These are phyloP conservation scores for Mormyrops attenuatus DNA, from an alignment of 2,797 vertebrate genomes.

Conservation along the genomic window DNA sequence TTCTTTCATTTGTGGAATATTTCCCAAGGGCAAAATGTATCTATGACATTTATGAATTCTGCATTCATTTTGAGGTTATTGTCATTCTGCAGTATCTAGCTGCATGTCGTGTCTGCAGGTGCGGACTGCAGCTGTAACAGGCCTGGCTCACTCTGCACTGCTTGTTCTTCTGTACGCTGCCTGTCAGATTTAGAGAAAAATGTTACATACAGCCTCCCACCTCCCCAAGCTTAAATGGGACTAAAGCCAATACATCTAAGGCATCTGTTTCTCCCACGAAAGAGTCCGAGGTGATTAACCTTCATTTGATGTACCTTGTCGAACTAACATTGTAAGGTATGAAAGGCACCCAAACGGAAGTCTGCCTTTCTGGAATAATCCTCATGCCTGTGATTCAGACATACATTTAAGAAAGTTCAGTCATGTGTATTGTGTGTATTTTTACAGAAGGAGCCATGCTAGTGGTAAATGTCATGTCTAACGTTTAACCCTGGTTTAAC, in stretches of 20 bases:
- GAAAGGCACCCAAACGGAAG: not conserved
- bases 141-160: not conserved
- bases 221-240: not conserved
- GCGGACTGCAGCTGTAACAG: not conserved
- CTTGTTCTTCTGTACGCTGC: not conserved
- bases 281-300: not conserved
- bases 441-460: not conserved
- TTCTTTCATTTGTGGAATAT: not conserved
- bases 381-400: not conserved
- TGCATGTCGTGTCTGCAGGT: not conserved
- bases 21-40: not conserved
- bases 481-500: not conserved
- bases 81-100: not conserved
- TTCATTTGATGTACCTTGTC: not conserved
- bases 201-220: not conserved
- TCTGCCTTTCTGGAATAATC: not conserved
- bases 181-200: not conserved
- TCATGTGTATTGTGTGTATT: not conserved
- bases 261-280: not conserved
- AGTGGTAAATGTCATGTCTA: not conserved
- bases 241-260: not conserved
- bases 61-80: not conserved
- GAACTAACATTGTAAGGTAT: not conserved
- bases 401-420: not conserved
- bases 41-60: not conserved